These are phyloP conservation scores for Scalopus aquaticus DNA, from an alignment of 2,113 vertebrate genomes.

Conservation along the genomic window DNA sequence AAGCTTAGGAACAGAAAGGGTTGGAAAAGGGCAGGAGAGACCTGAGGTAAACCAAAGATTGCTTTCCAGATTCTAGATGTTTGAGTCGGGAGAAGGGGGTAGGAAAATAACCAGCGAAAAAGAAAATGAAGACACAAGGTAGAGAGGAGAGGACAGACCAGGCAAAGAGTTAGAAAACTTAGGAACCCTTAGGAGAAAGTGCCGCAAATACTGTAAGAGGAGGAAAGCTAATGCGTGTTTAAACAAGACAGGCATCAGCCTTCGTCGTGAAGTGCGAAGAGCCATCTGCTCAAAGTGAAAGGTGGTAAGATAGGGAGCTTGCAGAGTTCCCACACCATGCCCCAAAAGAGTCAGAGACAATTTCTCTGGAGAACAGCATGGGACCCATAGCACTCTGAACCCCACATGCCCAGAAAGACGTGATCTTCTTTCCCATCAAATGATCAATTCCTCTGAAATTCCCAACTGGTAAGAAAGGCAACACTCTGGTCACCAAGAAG, in stretches of 20 bases:
- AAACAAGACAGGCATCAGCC: not conserved
- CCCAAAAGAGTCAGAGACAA: not conserved
- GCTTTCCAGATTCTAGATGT: not conserved
- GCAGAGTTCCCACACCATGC: not conserved
- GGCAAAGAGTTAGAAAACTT: conserved; percentile 14
- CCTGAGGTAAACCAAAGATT: not conserved
- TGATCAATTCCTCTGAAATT: not conserved
- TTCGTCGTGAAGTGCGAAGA: not conserved
- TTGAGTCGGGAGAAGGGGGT: not conserved
- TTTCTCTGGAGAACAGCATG: not conserved
- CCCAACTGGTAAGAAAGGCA: not conserved
- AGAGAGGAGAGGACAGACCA: not conserved
- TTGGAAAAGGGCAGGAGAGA: not conserved
- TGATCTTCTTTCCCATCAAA: not conserved
- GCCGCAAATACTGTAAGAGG: not conserved
- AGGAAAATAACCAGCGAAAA: not conserved
- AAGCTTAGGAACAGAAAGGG: not conserved
- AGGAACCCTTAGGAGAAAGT: not conserved
- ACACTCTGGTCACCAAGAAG: not conserved
- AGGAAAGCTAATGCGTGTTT: not conserved
- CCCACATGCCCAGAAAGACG: not conserved
- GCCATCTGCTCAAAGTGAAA: not conserved
- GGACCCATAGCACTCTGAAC: not conserved
- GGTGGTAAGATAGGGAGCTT: not conserved
- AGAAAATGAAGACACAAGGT: not conserved